phyloP scores from a whole-genome alignment of 1,140 invertebrate species.

The Drosophila yakuba region DNA sequence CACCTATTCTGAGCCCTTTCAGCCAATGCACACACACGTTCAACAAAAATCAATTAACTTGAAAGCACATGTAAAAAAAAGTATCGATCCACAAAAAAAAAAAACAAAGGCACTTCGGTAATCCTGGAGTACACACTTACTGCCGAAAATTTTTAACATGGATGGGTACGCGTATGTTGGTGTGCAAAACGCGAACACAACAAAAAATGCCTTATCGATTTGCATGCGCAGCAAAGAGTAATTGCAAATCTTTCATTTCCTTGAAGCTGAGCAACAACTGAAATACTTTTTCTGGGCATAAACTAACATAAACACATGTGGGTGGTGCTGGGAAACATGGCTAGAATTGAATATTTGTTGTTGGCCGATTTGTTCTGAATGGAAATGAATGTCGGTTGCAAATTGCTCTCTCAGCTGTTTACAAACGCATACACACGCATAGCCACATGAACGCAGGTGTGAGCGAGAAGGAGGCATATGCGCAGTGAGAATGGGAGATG shows the following conservation, averaged over 20 bases:
- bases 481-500: slow-evolving; percentile 37
- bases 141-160: slow-evolving; percentile 20
- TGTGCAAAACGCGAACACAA: slow-evolving; percentile 17
- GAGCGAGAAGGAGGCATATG: slow-evolving; percentile 39
- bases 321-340: slow-evolving; percentile 12
- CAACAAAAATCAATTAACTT: slow-evolving; percentile 71
- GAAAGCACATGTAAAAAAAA: slow-evolving; percentile 62
- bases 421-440: slow-evolving; percentile 26
- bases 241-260: slow-evolving; percentile 28
- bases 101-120: slow-evolving; percentile 1
- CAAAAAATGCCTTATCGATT: slow-evolving; percentile 28
- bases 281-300: slow-evolving; percentile 6
- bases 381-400: slow-evolving; percentile 44
- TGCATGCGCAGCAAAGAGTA: slow-evolving; percentile 34
- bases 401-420: slow-evolving; percentile 70
- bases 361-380: slow-evolving; percentile 40
- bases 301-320: slow-evolving; percentile 7
- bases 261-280: slow-evolving; percentile 23
- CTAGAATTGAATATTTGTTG: slow-evolving; percentile 42
- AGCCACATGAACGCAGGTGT: slow-evolving; percentile 1
- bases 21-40: slow-evolving; percentile 41
- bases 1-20: slow-evolving; percentile 4
- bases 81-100: slow-evolving; percentile 18
- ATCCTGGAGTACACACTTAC: slow-evolving; percentile 23
- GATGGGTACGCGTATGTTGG: neutral